Percentiles rank a stretch among this genome's conserved stretches.
These are phyloP conservation scores for Pollenia griseotomentosa DNA, from an alignment of 2,888 invertebrate genomes.

Conservation along the genomic window DNA sequence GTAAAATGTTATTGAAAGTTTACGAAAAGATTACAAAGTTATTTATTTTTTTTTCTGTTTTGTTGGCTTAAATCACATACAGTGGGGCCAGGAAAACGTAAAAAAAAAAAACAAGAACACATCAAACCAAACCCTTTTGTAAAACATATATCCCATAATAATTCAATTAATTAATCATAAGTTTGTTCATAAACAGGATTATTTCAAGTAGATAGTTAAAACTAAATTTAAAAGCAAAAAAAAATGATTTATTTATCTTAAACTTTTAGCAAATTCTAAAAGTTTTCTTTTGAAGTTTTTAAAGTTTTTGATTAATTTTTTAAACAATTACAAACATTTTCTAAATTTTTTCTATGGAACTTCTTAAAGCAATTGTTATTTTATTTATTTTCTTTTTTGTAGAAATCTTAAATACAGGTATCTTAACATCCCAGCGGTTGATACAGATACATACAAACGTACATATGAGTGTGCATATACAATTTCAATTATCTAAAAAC, in stretches of 20 bases:
- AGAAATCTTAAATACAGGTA: neutral
- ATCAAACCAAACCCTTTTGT: too few species aligned
- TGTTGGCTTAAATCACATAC: constrained; percentile 2
- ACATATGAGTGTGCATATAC: constrained; percentile 23
- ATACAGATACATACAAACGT: neutral
- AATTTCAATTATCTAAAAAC: constrained; percentile 59
- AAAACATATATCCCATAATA: neutral
- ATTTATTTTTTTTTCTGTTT: constrained; percentile 6
- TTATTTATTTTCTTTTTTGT: neutral
- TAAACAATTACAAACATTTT: too few species aligned
- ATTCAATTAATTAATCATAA: constrained; percentile 20
- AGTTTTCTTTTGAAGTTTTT: neutral
- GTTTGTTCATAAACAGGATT: constrained; percentile 5
- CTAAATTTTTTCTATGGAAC: too few species aligned
- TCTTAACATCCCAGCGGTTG: constrained; percentile 25
- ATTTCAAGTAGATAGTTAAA: too few species aligned
- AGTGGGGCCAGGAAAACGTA: neutral
- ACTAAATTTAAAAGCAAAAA: too few species aligned
- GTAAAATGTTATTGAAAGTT: constrained; percentile 37
- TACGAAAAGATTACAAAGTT: constrained; percentile 42
- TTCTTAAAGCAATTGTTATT: too few species aligned
- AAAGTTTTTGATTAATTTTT: neutral
- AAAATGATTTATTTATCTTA: too few species aligned
- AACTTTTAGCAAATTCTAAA: too few species aligned
- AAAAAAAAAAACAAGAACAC: neutral